Evolutionary conservation across 2,888 invertebrate genomes (phyloP).

Genomic region (Tupiocoris notatus): DNA sequence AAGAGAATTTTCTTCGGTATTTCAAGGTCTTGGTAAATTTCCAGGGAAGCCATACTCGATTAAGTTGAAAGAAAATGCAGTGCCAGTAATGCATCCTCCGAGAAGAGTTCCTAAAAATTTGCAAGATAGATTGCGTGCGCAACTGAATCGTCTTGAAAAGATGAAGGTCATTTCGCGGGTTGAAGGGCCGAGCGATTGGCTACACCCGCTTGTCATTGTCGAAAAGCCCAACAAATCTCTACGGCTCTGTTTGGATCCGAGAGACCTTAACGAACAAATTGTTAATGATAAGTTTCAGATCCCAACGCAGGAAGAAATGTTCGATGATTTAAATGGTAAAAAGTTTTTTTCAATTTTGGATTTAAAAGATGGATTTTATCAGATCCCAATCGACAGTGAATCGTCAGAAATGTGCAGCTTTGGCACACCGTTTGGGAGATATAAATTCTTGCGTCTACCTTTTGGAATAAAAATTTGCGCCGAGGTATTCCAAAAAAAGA

Average conservation of each 20-base stretch:
- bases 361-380: too few relatives aligned
- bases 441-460: conserved; percentile 38
- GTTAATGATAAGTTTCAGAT: conserved; percentile 24
- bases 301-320: conserved; percentile 12
- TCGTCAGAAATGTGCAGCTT: conserved; percentile 43
- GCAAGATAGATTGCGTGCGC: conserved; percentile 46
- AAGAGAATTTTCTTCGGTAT: neutral
- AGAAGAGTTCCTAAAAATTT: conserved; percentile 47
- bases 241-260: conserved; percentile 34
- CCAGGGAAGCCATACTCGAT: conserved; percentile 37
- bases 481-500: conserved; percentile 41
- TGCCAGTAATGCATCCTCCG: conserved; percentile 31
- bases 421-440: too few relatives aligned
- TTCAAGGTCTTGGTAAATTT: conserved; percentile 4
- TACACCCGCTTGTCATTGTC: conserved; percentile 53
- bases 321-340: conserved; percentile 24
- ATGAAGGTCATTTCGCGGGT: conserved; percentile 49
- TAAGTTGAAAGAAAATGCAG: conserved; percentile 46
- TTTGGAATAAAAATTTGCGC: conserved; percentile 40
- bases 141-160: conserved; percentile 47
- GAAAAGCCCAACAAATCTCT: conserved; percentile 51
- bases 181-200: conserved; percentile 51
- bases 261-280: too few relatives aligned
- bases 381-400: conserved; percentile 40
- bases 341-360: conserved; percentile 40